A percentile compares a stretch with the other conserved stretches of the same genome.
Evolutionary conservation across 2,888 invertebrate genomes (phyloP).

Genomic region (Furcula furcula): DNA sequence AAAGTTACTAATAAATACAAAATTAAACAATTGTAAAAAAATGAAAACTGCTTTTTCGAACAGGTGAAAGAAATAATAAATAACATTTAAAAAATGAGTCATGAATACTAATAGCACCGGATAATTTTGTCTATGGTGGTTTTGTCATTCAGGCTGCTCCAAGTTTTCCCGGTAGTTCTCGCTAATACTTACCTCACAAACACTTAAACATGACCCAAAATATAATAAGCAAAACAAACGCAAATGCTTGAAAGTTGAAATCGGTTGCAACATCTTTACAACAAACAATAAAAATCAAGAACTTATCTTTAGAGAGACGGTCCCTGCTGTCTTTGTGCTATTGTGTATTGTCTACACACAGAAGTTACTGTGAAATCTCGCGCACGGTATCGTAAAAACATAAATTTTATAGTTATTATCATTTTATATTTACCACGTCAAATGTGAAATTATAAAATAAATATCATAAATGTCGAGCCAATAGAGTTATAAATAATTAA

Average conservation of each 20-base stretch:
- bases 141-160: no score
- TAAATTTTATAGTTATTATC: conserved; percentile 35
- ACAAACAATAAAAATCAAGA: conserved; percentile 48
- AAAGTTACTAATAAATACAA: no score
- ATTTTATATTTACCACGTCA: conserved; percentile 23
- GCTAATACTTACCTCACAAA: no score
- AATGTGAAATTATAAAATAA: conserved; percentile 18
- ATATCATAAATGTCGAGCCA: conserved; percentile 18
- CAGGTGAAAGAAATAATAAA: no score
- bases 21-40: no score
- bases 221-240: conserved; percentile 3
- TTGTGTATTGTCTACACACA: conserved; percentile 30
- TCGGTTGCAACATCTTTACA: conserved; percentile 48
- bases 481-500: conserved; percentile 20
- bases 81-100: no score
- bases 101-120: no score
- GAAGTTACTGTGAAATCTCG: conserved; percentile 4
- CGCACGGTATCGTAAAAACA: conserved; percentile 34
- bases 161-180: no score
- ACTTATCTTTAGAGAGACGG: conserved; percentile 40
- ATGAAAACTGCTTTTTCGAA: no score
- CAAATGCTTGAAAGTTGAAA: conserved; percentile 34
- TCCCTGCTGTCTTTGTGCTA: conserved; percentile 30
- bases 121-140: no score
- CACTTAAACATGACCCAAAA: no score